These are phyloP conservation scores for Microchirus variegatus DNA, from an alignment of 2,797 vertebrate genomes.

Conservation along the genomic window DNA sequence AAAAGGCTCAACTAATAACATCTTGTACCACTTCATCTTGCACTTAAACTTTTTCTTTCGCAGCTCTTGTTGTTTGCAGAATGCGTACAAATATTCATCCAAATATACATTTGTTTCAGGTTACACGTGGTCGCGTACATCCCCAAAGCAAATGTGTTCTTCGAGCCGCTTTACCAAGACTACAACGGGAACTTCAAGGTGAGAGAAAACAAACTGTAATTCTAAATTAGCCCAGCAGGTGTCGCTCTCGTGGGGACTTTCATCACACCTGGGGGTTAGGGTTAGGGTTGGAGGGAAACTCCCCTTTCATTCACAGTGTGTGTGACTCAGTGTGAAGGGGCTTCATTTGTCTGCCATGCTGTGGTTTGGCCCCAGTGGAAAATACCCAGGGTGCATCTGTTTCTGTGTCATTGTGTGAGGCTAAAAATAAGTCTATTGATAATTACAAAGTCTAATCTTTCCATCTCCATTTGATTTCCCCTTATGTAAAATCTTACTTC, in stretches of 20 bases:
- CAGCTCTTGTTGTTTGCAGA: too few species aligned
- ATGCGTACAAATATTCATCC: too few species aligned
- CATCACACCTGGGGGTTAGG: conserved; percentile 45
- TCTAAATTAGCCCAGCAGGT: conserved; percentile 52
- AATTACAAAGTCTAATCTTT: conserved; percentile 19
- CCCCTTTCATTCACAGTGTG: conserved; percentile 38
- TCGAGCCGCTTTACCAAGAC: conserved; percentile 75
- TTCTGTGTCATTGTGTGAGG: conserved; percentile 43
- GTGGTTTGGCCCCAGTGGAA: conserved; percentile 72
- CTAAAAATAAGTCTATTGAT: conserved; percentile 51
- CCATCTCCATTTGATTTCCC: too few species aligned
- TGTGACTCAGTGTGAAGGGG: conserved; percentile 73
- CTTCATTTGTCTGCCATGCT: conserved; percentile 45
- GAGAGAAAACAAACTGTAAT: conserved; percentile 43
- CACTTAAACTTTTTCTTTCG: too few species aligned
- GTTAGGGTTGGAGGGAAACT: conserved; percentile 49
- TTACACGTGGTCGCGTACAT: conserved; percentile 47
- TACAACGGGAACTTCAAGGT: conserved; percentile 82
- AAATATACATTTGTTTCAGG: conserved; percentile 56
- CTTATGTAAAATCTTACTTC: too few species aligned
- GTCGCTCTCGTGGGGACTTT: conserved; percentile 46
- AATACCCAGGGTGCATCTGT: conserved; percentile 56
- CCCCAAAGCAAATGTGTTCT: conserved; percentile 73
- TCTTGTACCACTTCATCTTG: too few species aligned
- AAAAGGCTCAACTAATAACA: too few species aligned